Conservation (phyloP, 2,797 vertebrate genomes). For the Podarcis siculus region DNA sequence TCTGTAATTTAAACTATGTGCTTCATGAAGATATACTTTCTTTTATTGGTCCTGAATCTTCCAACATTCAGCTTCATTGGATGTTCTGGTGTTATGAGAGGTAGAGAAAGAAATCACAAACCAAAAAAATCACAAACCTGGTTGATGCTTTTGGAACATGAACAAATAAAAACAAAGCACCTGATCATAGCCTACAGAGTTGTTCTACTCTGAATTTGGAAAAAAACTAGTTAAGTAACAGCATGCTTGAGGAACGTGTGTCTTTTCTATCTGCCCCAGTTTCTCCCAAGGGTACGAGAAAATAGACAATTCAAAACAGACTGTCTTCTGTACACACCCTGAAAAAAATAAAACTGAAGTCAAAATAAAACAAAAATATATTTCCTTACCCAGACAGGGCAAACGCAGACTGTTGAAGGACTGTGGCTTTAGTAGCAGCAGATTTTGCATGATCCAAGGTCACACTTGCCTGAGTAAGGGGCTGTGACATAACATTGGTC, state of each 20-base stretch:
- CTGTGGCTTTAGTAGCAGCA: slow-evolving; percentile 83
- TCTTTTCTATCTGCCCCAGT: background rate
- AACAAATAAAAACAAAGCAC: too few species aligned
- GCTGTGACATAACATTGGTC: slow-evolving; percentile 91
- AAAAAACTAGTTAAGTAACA: background rate
- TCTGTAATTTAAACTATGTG: too few species aligned
- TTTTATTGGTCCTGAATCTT: too few species aligned
- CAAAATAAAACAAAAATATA: background rate
- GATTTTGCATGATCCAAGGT: slow-evolving; percentile 88
- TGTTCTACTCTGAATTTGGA: too few species aligned
- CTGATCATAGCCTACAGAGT: too few species aligned
- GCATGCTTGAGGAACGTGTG: background rate
- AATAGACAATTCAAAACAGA: background rate
- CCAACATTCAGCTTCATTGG: too few species aligned
- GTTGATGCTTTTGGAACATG: too few species aligned
- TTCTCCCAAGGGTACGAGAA: background rate
- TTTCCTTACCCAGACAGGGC: slow-evolving; percentile 83
- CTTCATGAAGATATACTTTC: too few species aligned
- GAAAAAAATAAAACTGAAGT: background rate
- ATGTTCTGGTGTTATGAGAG: too few species aligned
- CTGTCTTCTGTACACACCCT: background rate
- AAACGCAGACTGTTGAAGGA: slow-evolving; percentile 89
- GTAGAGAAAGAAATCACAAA: too few species aligned
- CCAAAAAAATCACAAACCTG: too few species aligned
- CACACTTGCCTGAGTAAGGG: slow-evolving; percentile 87